Evolutionary conservation across 2,797 vertebrate genomes (phyloP).

Genomic region (Hippocampus kuda): DNA sequence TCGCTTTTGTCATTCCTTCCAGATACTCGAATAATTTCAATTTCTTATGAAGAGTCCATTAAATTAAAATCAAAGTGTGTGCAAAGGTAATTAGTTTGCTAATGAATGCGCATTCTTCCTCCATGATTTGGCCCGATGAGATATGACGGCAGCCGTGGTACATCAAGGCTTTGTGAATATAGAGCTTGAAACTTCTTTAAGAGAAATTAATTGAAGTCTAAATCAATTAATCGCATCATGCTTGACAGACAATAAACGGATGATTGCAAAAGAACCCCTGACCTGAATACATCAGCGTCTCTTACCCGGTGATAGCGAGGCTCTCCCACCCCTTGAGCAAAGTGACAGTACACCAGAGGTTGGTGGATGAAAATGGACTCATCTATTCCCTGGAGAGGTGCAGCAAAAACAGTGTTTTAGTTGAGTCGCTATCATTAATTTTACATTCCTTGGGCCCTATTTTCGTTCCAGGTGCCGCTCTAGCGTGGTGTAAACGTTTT

Average conservation of each 20-base stretch:
- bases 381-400: constrained; percentile 70
- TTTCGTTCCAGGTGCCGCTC: too few relatives aligned
- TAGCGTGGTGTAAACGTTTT: too few relatives aligned
- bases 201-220: constrained; percentile 36
- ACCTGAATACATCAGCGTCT: background rate
- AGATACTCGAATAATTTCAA: constrained; percentile 26
- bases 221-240: constrained; percentile 32
- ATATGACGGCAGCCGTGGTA: constrained; percentile 24
- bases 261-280: constrained; percentile 14
- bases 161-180: constrained; percentile 17
- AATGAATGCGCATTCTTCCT: constrained; percentile 35
- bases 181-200: constrained; percentile 17
- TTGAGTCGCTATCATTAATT: background rate
- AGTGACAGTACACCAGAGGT: constrained; percentile 85
- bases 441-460: background rate
- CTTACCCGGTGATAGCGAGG: constrained; percentile 71
- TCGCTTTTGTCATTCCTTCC: constrained; percentile 12
- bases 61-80: constrained; percentile 35
- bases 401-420: background rate
- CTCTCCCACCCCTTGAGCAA: constrained; percentile 78
- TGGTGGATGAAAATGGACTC: constrained; percentile 85
- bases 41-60: constrained; percentile 26
- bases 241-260: constrained; percentile 31
- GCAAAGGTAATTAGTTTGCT: constrained; percentile 34
- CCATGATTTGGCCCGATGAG: constrained; percentile 37